Evolutionary conservation across 2,888 invertebrate genomes (phyloP).

Genomic region (Megastigmus dorsalis): DNA sequence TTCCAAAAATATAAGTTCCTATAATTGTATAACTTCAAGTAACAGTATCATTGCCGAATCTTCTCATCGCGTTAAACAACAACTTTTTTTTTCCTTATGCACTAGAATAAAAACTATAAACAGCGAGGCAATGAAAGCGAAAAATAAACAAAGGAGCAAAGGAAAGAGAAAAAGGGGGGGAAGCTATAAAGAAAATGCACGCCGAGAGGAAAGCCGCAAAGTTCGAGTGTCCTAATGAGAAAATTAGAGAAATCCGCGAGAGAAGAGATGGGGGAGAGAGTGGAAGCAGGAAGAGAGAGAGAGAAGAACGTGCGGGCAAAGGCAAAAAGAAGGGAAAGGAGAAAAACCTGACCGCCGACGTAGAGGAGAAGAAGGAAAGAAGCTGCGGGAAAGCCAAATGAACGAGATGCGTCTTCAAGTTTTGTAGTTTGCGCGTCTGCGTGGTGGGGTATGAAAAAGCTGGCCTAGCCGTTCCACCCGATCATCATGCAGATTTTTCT

Average conservation of each 20-base stretch:
- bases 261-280: no score
- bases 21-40: no score
- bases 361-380: not conserved
- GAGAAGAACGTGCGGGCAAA: not conserved
- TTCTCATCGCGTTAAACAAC: no score
- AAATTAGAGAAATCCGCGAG: constrained; percentile 37
- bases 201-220: not conserved
- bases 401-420: constrained; percentile 30
- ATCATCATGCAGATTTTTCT: constrained; percentile 38
- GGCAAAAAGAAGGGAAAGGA: not conserved
- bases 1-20: no score
- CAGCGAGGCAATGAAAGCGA: no score
- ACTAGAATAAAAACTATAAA: no score
- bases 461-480: not conserved
- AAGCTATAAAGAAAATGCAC: not conserved
- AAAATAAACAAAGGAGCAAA: constrained; percentile 2
- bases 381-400: constrained; percentile 17
- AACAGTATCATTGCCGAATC: no score
- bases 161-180: not conserved
- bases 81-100: no score
- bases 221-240: constrained; percentile 38
- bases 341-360: no score
- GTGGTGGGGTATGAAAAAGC: not conserved
- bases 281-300: not conserved
- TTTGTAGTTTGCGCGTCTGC: constrained; percentile 28